Base-by-base conservation (phyloP, 2,797 vertebrate species). In the Garrulus glandarius region DNA sequence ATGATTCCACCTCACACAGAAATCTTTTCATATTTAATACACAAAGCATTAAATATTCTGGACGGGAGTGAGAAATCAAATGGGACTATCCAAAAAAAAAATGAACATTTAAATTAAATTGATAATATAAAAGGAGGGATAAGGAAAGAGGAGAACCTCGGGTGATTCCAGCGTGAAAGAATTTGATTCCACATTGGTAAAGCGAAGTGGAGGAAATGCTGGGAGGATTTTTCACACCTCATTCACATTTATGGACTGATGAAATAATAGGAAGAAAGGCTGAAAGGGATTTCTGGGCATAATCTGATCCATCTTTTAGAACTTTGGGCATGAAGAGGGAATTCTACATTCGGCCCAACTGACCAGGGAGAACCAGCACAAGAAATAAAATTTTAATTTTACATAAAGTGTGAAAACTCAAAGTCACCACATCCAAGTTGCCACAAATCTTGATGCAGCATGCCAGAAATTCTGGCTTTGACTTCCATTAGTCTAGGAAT, bases 51-150 rank as follows among this genome's bases (percentile, higher is more conserved):
- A 29, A 46, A 36, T 10, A 49, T 60, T 64, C 23, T 30, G 14
- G 13, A 72, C 16, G 10, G 53, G 4, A 8, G 7, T 19, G 10
- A 61, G 16, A 27, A 5, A 67, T 52, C n/a, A 34, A 59, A 36
- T 16, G 22, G 26, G 5, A 72, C 2, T 4, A 49, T 10, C 15
- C 10, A 30, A 50, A 44, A 49, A 79, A 47, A 24, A 37, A 37
- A 37, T 11, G 37, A 11, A 2, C 0, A 6, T 34, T 68, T n/a
- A 20, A 17, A 27, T 78, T 15, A 7, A 2, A 18, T 3, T 19
- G 29, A 19, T 34, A 13, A 29, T 4, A 26, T 17, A 1, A 34
- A 61, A 39, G 18, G 61, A 67, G 18, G 6, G 14, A 11, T 5
- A 21, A 72, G 47, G 56, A 36, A 86, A 92, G 22, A 83, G 43